Conservation (phyloP, 2,797 vertebrate genomes). For the Lophotriccus pileatus region DNA sequence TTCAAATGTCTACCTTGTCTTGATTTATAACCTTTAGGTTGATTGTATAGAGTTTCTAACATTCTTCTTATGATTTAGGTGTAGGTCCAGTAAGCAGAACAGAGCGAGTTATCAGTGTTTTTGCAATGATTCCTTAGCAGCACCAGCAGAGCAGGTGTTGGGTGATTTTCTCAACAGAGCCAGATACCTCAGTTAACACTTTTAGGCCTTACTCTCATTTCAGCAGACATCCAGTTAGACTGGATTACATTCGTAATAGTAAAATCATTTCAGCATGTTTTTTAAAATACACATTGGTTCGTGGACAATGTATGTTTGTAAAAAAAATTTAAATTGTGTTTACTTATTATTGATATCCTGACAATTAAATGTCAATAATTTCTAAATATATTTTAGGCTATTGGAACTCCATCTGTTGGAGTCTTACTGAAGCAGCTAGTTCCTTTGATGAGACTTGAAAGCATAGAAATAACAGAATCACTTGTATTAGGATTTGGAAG, state of each 20-base stretch:
- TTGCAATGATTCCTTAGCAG: too few relatives aligned
- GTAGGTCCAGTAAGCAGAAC: too few relatives aligned
- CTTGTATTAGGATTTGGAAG: constrained; percentile 96
- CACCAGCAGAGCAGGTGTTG: too few relatives aligned
- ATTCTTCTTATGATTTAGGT: too few relatives aligned
- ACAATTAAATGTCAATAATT: not conserved
- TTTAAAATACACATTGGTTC: not conserved
- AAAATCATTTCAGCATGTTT: constrained; percentile 17
- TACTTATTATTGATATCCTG: not conserved
- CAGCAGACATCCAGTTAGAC: not conserved
- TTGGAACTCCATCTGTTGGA: constrained; percentile 94
- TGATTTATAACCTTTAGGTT: too few relatives aligned
- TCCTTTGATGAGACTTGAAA: constrained; percentile 97
- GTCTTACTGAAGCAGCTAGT: constrained; percentile 96
- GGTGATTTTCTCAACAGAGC: too few relatives aligned
- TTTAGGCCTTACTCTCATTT: too few relatives aligned
- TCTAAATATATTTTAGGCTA: constrained; percentile 82
- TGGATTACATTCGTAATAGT: not conserved
- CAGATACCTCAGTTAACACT: too few relatives aligned
- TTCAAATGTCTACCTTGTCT: too few relatives aligned
- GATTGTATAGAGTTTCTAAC: too few relatives aligned
- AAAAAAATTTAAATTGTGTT: not conserved
- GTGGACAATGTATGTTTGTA: not conserved
- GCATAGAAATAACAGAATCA: constrained; percentile 97
- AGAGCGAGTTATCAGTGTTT: too few relatives aligned